Evolutionary conservation across 2,888 invertebrate species (phyloP), one percentile per base, ranked within the genome.

Genomic region (Ornithoptera alexandrae): DNA sequence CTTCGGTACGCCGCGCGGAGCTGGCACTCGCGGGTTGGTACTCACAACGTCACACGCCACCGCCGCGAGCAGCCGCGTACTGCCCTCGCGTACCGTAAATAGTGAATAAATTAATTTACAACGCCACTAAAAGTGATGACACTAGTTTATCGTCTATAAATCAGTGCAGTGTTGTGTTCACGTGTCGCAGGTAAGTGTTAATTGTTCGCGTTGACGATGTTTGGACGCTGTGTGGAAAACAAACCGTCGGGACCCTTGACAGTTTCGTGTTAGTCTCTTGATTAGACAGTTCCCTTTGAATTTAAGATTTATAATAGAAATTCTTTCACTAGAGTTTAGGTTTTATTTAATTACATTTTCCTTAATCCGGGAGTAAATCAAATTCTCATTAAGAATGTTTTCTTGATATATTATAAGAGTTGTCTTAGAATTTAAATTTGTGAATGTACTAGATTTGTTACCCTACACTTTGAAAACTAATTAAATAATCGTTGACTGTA

Each of bases 121-220:
- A 87, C 89, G 84, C 81, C 84, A 89, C 87, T 90, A 88, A 67
- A 88, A 90, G 92, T 92, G 92, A 92, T 92, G 88, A 90, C 90
- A 89, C 86, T 81, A 86, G 89, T 90, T 91, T 89, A 90, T 90
- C 87, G 89, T 88, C 92, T 84, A 88, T 91, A 90, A 90, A 92
- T 88, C 89, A 88, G 89, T 88, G 86, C 83, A 84, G 90, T 90
- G 89, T 86, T 85, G 90, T 89, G 90, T 86, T 90, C 89, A 86
- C 88, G 85, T 87, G 89, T 92, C 88, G 80, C 91, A 91, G 92
- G 92, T 92, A 89, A 92, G 92, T 92, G 92, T 87, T 92, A 91
- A 92, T 92, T 92, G 89, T 81, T 87, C 83, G 84, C 83, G 84
- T 83, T 80, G 86, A 84, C 84, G 77, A 74, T 87, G 87, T 92